A percentile compares a stretch with the other conserved stretches of the same genome.
phyloP scores from a whole-genome alignment of 2,113 vertebrate genomes.

The Solenodon paradoxus region DNA sequence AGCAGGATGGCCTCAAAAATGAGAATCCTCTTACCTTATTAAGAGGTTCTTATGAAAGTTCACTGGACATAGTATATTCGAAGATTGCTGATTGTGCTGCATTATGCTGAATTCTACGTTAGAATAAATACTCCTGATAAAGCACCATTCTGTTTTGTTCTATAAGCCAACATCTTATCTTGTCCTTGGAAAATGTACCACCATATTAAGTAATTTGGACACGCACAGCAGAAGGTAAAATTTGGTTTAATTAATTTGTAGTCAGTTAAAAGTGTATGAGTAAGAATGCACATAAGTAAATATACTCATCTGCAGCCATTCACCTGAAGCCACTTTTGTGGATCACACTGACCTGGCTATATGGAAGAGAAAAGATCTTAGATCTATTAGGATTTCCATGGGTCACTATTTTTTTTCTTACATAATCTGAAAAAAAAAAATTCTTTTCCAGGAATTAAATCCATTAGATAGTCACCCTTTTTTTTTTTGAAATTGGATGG shows the following conservation, averaged over 20 bases:
- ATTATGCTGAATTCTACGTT: constrained; percentile 24
- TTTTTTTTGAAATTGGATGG: not conserved
- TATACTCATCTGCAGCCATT: not conserved
- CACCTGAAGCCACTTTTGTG: not conserved
- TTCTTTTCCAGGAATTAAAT: not conserved
- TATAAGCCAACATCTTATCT: not conserved
- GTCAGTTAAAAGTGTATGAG: not conserved
- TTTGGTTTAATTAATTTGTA: constrained; percentile 48
- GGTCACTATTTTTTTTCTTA: constrained; percentile 28
- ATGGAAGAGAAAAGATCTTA: not conserved
- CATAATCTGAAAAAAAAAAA: too few species aligned
- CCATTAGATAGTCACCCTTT: not conserved
- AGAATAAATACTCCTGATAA: not conserved
- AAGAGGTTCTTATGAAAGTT: not conserved
- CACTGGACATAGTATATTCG: not conserved
- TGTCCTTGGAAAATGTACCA: not conserved
- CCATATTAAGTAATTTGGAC: constrained; percentile 9
- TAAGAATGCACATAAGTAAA: constrained; percentile 34
- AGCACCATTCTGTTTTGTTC: not conserved
- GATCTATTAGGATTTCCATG: not conserved
- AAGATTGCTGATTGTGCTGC: not conserved
- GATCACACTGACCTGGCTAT: not conserved
- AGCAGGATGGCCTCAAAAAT: not conserved
- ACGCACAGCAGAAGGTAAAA: constrained; percentile 37
- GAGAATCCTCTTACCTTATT: not conserved